Percentiles rank a stretch among this genome's conserved stretches.
Evolutionary conservation across 2,797 vertebrate species (phyloP).

Genomic region (Pantherophis alleghaniensis): DNA sequence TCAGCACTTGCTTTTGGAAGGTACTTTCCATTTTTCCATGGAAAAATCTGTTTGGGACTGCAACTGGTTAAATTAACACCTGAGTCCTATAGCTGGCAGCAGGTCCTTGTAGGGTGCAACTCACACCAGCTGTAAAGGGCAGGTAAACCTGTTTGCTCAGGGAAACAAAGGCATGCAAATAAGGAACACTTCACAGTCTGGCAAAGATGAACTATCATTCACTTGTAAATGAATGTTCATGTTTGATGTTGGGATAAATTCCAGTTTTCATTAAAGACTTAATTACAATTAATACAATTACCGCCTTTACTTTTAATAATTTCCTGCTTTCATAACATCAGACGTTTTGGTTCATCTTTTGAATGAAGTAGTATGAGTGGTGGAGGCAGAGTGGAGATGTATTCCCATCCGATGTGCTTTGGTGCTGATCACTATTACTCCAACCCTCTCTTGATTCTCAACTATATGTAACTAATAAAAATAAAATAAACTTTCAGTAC

Average conservation of each 20-base stretch:
- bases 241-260: constrained; percentile 84
- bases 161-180: constrained; percentile 84
- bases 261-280: constrained; percentile 64
- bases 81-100: constrained; percentile 42
- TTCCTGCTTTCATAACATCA: background rate
- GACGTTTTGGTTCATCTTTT: background rate
- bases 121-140: constrained; percentile 79
- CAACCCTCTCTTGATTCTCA: background rate
- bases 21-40: constrained; percentile 34
- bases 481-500: background rate
- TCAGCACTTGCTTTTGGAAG: constrained; percentile 29
- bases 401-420: background rate
- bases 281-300: background rate
- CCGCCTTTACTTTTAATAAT: background rate
- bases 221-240: constrained; percentile 85
- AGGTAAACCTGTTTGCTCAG: constrained; percentile 70
- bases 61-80: constrained; percentile 26
- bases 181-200: constrained; percentile 72
- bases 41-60: constrained; percentile 37
- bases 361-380: background rate
- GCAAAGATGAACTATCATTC: constrained; percentile 74
- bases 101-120: constrained; percentile 46
- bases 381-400: background rate
- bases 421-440: background rate
- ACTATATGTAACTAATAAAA: background rate